A percentile compares a stretch with the other conserved stretches of the same genome.
phyloP scores from a whole-genome alignment of 2,888 invertebrate genomes.

The Notodonta ziczac region DNA sequence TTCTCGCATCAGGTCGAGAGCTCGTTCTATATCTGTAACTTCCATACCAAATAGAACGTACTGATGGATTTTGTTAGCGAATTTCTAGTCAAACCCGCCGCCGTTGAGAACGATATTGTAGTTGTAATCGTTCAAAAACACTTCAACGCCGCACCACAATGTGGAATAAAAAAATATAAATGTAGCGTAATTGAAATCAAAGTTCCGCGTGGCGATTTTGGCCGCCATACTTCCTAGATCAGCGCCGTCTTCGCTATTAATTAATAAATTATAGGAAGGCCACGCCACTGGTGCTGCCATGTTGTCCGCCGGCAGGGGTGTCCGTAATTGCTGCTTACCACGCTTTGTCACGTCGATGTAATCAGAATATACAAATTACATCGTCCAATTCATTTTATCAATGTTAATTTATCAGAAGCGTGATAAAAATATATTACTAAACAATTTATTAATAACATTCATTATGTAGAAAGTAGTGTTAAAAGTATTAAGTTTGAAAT shows the following conservation, averaged over 20 bases:
- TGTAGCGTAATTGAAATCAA: conserved; percentile 61
- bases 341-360: conserved; percentile 12
- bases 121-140: conserved; percentile 54
- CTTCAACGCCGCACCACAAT: conserved; percentile 48
- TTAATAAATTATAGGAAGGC: conserved; percentile 11
- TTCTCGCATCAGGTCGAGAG: conserved; percentile 50
- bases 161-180: conserved; percentile 62
- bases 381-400: conserved; percentile 27
- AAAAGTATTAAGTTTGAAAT: background rate
- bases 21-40: conserved; percentile 42
- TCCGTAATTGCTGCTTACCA: conserved; percentile 14
- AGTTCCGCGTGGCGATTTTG: conserved; percentile 60
- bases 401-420: conserved; percentile 22
- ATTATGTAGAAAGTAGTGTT: conserved; percentile 6
- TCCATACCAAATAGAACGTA: conserved; percentile 58
- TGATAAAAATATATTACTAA: background rate
- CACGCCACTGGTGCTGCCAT: conserved; percentile 20
- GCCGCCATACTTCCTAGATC: conserved; percentile 57
- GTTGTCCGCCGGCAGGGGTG: conserved; percentile 17
- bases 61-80: conserved; percentile 46
- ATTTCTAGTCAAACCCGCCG: conserved; percentile 41
- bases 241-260: conserved; percentile 15
- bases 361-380: conserved; percentile 11
- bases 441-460: background rate
- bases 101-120: conserved; percentile 54